These are phyloP conservation scores for Spondyliosoma cantharus DNA, from an alignment of 2,797 vertebrate species.

Conservation along the genomic window DNA sequence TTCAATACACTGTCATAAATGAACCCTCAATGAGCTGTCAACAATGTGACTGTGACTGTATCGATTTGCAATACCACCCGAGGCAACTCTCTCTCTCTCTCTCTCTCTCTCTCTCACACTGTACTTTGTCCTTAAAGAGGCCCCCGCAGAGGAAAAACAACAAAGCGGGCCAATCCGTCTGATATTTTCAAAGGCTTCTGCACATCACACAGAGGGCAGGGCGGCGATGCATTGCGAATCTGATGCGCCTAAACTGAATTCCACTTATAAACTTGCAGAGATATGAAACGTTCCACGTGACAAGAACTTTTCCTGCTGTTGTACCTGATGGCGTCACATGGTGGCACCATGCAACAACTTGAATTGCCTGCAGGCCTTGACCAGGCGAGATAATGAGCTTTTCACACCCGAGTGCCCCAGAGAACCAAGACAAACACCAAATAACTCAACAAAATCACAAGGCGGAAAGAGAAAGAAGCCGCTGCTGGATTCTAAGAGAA, in stretches of 20 bases:
- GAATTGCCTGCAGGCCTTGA: not conserved
- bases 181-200: not conserved
- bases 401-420: not conserved
- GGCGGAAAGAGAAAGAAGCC: not conserved
- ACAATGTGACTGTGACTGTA: not conserved
- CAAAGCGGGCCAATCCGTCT: not conserved
- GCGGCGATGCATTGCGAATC: not conserved
- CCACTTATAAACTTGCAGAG: not conserved
- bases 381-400: not conserved
- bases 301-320: not conserved
- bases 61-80: not conserved
- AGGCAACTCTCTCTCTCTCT: not conserved
- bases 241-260: not conserved
- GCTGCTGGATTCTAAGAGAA: not conserved
- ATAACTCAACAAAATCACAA: not conserved
- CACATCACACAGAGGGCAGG: not conserved
- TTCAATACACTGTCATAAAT: not conserved
- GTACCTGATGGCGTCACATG: slow-evolving; percentile 39
- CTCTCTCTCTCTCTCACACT: not conserved
- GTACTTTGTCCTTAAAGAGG: slow-evolving; percentile 7
- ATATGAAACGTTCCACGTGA: not conserved
- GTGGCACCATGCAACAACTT: slow-evolving; percentile 57
- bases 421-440: not conserved
- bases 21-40: not conserved
- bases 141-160: not conserved